Base-by-base conservation (phyloP, 2,113 vertebrate species). In the Dendrocopos noguchii region DNA sequence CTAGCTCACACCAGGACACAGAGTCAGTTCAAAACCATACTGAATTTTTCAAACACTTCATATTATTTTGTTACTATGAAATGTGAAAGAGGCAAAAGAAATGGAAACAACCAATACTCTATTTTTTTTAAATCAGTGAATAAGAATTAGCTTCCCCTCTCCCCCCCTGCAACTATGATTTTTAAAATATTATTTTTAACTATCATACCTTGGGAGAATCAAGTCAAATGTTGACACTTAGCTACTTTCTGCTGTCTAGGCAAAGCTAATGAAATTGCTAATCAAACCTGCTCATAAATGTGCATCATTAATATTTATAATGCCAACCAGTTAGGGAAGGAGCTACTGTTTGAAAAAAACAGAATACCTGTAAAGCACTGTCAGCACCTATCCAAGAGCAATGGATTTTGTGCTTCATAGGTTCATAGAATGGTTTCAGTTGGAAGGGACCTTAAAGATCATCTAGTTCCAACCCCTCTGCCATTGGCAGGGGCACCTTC, bases 151-250 rank as follows among this genome's bases (percentile, higher is more conserved):
- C 4, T 64, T 85, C 87, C 63, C 87, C 22, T 50, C 22, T 19
- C 50, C 22, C 22, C 22, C 50, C 50, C 50, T 34, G 34, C 56
- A 91, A 85, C 67, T 60, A 65, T 8, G 6, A 24, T 16, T 68
- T 82, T 79, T 88, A 21, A 25, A 75, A 50, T 29, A 21, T 64
- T 75, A 57, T 73, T 96, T 89, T 84, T 87, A 88, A 33, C 42
- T 60, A 57, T 61, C 46, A 80, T 64, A 64, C 27, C 56, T 91
- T 80, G 34, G 33, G 68, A 91, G 63, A 44, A 86, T 50, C 87
- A 95, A 94, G 68, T 80, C 90, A 90, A 95, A 87, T 76, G 60
- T 59, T 90, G 78, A 85, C 80, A 93, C 78, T 89, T 64, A 90
- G 68, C 63, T 90, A 31, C n/a, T n/a, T 57, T 91, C 65, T 92